Percentiles rank a stretch among this genome's conserved stretches.
Evolutionary conservation across 92 coral and sea anemone genomes (phyloP).

Genomic region (Chrysogorgia sp.): DNA sequence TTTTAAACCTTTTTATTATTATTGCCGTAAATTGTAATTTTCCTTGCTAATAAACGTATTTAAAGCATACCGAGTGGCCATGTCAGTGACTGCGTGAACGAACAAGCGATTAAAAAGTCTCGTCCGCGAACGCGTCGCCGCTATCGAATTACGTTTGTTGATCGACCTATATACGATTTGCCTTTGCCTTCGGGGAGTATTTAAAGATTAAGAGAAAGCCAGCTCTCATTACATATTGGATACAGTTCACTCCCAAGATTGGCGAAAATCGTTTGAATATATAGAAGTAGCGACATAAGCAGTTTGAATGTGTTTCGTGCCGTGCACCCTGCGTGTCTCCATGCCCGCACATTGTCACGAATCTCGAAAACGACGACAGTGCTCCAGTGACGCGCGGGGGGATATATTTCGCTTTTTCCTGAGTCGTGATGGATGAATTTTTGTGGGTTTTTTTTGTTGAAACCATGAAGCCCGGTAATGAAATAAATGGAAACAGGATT

Average conservation of each 20-base stretch:
- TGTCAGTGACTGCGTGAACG: neutral
- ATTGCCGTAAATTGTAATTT: slow-evolving; percentile 21
- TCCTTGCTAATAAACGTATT: neutral
- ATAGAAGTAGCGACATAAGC: too few species aligned
- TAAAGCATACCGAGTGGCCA: neutral
- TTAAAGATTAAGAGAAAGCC: neutral
- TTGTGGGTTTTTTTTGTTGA: neutral
- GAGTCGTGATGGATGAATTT: neutral
- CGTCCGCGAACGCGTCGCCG: neutral
- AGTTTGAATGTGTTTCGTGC: neutral
- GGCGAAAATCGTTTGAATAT: too few species aligned
- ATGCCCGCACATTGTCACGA: neutral
- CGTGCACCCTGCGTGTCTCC: neutral
- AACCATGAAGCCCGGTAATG: neutral
- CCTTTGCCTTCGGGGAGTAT: neutral
- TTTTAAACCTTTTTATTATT: slow-evolving; percentile 25
- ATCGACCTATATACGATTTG: neutral
- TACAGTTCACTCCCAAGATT: too few species aligned
- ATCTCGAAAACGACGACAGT: neutral
- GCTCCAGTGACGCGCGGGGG: too few species aligned
- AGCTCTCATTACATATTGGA: neutral
- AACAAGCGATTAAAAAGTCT: too few species aligned
- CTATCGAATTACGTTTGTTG: neutral
- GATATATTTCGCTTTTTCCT: too few species aligned
- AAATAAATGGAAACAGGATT: too few species aligned